Evolutionary conservation across 2,113 vertebrate genomes (phyloP), one percentile per base, ranked within the genome.

Genomic region (Mola mola): DNA sequence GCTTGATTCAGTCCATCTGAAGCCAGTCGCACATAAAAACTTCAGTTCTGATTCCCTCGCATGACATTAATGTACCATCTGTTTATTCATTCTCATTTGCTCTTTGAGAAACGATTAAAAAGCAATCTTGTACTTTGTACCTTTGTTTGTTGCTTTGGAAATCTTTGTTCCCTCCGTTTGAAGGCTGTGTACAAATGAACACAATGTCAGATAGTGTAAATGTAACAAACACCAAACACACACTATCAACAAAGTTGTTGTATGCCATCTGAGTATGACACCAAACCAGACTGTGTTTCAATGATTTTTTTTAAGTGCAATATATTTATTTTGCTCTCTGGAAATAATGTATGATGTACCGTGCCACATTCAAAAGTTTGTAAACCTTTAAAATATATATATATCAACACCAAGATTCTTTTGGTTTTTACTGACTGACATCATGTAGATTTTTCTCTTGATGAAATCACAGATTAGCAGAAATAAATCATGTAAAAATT

Each of bases 291-390:
- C 83, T 89, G 80, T 82, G 65, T 72, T 85, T 89, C 66, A 29
- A 93, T 92, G 93, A 89, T 93, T 22, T 17, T 22, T 96, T 96
- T 96, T 92, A 93, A 95, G 97, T 99, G 96, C 97, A 99, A 99
- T 98, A 99, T 99, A 99, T 99, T 99, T 99, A 98, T 98, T 98
- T 96, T 93, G 94, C 92, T 95, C 93, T 92, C 93, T 93, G 81
- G 93, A 95, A 93, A 95, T 91, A 71, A 83, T 92, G 94, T 94
- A 82, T 94, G 93, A 94, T 96, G 93, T 96, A 93, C 92, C 92
- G 94, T 95, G 90, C 93, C 91, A 87, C 93, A 93, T 94, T 83
- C 92, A 87, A 93, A 67, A 43, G 47, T 95, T 96, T 96, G 94
- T 95, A 96, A 98, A 94, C 92, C 89, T 91, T 93, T 93, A 95